Percentiles rank a stretch among this genome's conserved stretches.
Evolutionary conservation across 2,797 vertebrate species (phyloP).

Genomic region (Lithobates pipiens): DNA sequence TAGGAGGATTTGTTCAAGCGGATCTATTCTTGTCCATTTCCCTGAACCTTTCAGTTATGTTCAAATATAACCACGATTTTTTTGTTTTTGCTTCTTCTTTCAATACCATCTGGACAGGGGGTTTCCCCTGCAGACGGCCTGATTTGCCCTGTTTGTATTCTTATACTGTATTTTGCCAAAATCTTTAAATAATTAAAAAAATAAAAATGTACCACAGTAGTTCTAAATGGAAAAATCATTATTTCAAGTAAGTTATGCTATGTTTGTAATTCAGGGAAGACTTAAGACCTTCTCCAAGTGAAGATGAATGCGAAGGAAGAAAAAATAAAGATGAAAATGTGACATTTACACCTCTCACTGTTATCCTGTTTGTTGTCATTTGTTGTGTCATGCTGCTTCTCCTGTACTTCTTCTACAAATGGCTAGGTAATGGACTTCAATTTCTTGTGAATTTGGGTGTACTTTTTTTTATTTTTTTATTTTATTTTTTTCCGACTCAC

Average conservation of each 20-base stretch:
- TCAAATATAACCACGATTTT: too few species aligned
- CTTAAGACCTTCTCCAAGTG: conserved; percentile 65
- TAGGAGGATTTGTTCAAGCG: too few species aligned
- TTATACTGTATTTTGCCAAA: too few species aligned
- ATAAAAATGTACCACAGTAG: too few species aligned
- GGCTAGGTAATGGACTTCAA: conserved; percentile 83
- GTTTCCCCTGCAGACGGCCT: too few species aligned
- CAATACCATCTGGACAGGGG: too few species aligned
- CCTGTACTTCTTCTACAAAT: conserved; percentile 94
- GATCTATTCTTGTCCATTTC: too few species aligned
- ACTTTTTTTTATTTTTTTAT: too few species aligned
- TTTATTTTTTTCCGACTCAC: neutral
- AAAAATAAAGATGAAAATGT: conserved; percentile 82
- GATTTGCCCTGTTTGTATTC: too few species aligned
- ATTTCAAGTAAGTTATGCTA: neutral
- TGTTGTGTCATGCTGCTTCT: conserved; percentile 93
- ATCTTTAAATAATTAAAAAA: too few species aligned
- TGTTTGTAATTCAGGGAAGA: conserved; percentile 73
- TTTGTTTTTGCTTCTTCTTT: too few species aligned
- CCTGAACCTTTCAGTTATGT: too few species aligned
- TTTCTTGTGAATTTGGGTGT: neutral
- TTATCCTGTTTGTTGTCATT: conserved; percentile 86
- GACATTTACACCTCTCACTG: conserved; percentile 87
- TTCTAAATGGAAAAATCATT: neutral
- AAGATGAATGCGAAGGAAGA: conserved; percentile 72